Evolutionary conservation across 2,888 invertebrate genomes (phyloP).

Genomic region (Synergus japonicus): DNA sequence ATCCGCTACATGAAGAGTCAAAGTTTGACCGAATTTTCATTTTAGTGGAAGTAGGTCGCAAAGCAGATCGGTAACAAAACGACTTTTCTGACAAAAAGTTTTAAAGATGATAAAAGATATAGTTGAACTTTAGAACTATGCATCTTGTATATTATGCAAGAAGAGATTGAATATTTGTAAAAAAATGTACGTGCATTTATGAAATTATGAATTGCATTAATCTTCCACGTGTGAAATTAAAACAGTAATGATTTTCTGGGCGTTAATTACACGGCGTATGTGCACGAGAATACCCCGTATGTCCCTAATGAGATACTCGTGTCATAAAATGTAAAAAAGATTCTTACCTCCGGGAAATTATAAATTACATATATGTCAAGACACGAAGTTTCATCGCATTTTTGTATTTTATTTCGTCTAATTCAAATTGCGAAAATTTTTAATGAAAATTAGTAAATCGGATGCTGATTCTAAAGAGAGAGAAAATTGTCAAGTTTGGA

Average conservation of each 20-base stretch:
- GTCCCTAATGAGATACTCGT: neutral
- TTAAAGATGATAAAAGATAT: neutral
- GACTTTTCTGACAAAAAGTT: neutral
- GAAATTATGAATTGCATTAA: neutral
- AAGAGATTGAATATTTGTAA: too few relatives aligned
- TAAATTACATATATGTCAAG: neutral
- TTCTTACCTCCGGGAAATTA: slow-evolving; percentile 34
- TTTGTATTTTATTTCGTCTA: too few relatives aligned
- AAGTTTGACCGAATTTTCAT: slow-evolving; percentile 19
- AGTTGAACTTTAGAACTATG: neutral
- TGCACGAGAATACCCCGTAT: neutral
- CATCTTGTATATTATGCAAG: neutral
- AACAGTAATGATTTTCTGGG: slow-evolving; percentile 57
- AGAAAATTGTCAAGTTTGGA: too few relatives aligned
- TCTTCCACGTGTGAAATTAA: slow-evolving; percentile 48
- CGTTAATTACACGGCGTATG: slow-evolving; percentile 54
- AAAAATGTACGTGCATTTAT: too few relatives aligned
- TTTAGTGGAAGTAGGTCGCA: neutral
- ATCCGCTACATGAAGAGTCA: neutral
- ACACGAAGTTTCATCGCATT: too few relatives aligned
- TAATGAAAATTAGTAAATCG: too few relatives aligned
- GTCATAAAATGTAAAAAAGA: slow-evolving; percentile 45
- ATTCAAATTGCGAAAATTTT: too few relatives aligned
- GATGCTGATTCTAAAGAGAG: too few relatives aligned
- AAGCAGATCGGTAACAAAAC: neutral